phyloP scores from a whole-genome alignment of 2,797 vertebrate species.

The Tinamus major region DNA sequence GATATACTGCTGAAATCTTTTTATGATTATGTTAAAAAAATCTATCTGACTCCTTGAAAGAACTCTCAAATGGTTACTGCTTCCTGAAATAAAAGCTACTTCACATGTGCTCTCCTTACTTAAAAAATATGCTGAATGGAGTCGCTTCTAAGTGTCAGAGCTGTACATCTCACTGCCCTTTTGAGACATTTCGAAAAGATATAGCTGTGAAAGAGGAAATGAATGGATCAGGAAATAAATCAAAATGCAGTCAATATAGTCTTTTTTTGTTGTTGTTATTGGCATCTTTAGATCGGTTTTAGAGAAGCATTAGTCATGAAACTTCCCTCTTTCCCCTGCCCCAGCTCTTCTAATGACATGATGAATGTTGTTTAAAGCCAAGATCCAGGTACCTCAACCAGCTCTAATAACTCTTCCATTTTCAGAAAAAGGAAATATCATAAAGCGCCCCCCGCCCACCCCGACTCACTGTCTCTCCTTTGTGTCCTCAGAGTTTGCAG shows the following conservation, averaged over 20 bases:
- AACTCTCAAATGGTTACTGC: conserved; percentile 23
- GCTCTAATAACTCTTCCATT: background rate
- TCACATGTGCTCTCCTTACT: background rate
- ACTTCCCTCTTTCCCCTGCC: background rate
- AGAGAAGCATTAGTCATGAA: background rate
- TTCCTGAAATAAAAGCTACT: conserved; percentile 46
- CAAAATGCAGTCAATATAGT: background rate
- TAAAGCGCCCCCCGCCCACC: background rate
- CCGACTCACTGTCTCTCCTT: background rate
- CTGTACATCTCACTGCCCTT: background rate
- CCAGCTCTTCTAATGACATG: background rate
- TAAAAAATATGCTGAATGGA: background rate
- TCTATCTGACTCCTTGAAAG: background rate
- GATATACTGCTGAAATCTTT: conserved; percentile 49
- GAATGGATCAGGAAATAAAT: conserved; percentile 25
- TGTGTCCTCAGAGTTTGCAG: background rate
- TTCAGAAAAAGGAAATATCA: conserved; percentile 15
- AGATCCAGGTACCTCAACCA: conserved; percentile 16
- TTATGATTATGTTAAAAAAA: conserved; percentile 54
- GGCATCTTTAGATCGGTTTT: background rate
- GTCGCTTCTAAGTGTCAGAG: background rate
- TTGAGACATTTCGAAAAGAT: conserved; percentile 3
- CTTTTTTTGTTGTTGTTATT: background rate
- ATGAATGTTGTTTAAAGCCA: background rate
- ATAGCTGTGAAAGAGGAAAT: conserved; percentile 17